phyloP scores from a whole-genome alignment of 1,140 invertebrate species.

The Dryas iulia region DNA sequence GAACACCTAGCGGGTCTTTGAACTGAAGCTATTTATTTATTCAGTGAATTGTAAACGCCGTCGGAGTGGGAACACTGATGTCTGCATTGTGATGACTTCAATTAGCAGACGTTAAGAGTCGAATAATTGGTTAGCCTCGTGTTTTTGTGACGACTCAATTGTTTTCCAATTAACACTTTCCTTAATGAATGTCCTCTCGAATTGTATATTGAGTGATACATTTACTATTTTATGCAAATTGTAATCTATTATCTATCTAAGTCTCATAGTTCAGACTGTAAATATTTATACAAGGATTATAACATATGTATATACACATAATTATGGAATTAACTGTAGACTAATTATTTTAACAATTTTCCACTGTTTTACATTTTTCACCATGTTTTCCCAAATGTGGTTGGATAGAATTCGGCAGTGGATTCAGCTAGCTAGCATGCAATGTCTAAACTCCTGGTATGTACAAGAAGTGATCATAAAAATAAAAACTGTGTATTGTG shows the following conservation, averaged over 20 bases:
- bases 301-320: no score
- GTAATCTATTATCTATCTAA: neutral
- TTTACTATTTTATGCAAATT: neutral
- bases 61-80: conserved; percentile 34
- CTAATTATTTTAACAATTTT: no score
- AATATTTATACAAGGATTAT: no score
- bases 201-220: conserved; percentile 14
- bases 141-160: conserved; percentile 31
- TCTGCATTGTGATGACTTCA: conserved; percentile 42
- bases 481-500: no score
- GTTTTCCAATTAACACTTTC: conserved; percentile 34
- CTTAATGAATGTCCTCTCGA: conserved; percentile 34
- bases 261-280: neutral
- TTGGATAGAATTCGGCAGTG: no score
- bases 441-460: no score
- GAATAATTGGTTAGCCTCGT: conserved; percentile 34
- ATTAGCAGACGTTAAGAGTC: conserved; percentile 41
- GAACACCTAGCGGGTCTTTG: conserved; percentile 5
- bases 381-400: no score
- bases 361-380: no score
- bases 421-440: no score
- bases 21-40: conserved; percentile 39
- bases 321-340: no score
- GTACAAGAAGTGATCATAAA: no score
- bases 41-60: conserved; percentile 36